A percentile compares a stretch with the other conserved stretches of the same genome.
Conservation (phyloP, 2,113 vertebrate genomes). For the Anhinga rufa region DNA sequence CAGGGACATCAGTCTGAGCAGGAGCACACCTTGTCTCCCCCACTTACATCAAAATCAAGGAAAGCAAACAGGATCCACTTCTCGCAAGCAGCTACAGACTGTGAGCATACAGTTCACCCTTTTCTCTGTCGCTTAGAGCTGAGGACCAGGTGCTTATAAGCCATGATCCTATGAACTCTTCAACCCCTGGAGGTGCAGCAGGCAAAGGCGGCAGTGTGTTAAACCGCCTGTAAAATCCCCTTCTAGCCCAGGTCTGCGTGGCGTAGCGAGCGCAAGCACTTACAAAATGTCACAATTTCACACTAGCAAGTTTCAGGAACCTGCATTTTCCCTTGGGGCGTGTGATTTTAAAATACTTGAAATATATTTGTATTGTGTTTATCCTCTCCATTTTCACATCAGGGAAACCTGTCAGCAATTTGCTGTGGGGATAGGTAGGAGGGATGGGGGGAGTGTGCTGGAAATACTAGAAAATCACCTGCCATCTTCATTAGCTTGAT, state of each 20-base stretch:
- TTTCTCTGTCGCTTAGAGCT: not conserved
- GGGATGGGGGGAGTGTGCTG: not conserved
- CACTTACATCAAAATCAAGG: not conserved
- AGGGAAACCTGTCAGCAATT: not conserved
- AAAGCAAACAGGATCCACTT: not conserved
- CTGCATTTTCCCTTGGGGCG: not conserved
- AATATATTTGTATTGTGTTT: not conserved
- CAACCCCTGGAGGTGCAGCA: not conserved
- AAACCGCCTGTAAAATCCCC: not conserved
- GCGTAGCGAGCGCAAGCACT: not conserved
- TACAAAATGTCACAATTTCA: not conserved
- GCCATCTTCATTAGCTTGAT: not conserved
- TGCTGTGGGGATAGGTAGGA: not conserved
- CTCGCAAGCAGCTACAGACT: not conserved
- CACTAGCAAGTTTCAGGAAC: not conserved
- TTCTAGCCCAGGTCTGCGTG: not conserved
- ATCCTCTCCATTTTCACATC: not conserved
- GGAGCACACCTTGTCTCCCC: not conserved
- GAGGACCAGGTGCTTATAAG: not conserved
- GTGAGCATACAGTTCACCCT: not conserved
- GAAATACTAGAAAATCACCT: not conserved
- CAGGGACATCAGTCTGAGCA: not conserved
- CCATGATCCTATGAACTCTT: not conserved
- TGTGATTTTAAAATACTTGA: not conserved
- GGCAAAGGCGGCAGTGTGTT: not conserved